A percentile compares a stretch with the other conserved stretches of the same genome.
Conservation (phyloP, 2,888 invertebrate genomes). For the Drosophila paranaensis region DNA sequence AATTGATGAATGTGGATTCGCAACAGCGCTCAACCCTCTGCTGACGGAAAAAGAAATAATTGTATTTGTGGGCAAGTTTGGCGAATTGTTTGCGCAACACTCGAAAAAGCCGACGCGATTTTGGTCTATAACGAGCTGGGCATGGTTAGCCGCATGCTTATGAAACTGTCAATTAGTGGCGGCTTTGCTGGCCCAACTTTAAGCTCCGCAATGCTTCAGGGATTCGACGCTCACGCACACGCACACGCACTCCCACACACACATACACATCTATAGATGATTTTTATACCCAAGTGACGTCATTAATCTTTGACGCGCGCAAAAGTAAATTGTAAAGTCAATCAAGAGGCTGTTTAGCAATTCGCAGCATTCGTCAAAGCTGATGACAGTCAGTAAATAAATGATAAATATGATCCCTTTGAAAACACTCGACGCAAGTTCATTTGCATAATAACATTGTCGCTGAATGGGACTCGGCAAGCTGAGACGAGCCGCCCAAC, state of each 20-base stretch:
- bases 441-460: conserved; percentile 74
- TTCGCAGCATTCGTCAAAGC: conserved; percentile 42
- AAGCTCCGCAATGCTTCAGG: conserved; percentile 35
- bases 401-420: conserved; percentile 77
- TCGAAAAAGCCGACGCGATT: conserved; percentile 42
- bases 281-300: conserved; percentile 42
- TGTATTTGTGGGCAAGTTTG: conserved; percentile 47
- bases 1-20: conserved; percentile 54
- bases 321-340: conserved; percentile 47
- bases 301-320: conserved; percentile 43
- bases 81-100: conserved; percentile 72
- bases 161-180: conserved; percentile 79
- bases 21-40: conserved; percentile 15
- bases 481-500: not conserved
- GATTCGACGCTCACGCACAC: not conserved
- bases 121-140: conserved; percentile 64
- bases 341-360: conserved; percentile 37
- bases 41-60: conserved; percentile 38
- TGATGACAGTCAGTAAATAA: conserved; percentile 78
- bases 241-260: not conserved
- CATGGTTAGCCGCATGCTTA: conserved; percentile 42
- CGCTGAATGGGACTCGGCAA: conserved; percentile 18
- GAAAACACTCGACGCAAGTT: conserved; percentile 63
- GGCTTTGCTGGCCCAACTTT: conserved; percentile 58
- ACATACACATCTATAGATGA: not conserved